Evolutionary conservation across 2,797 vertebrate species (phyloP).

Genomic region (Gambusia yucatana): DNA sequence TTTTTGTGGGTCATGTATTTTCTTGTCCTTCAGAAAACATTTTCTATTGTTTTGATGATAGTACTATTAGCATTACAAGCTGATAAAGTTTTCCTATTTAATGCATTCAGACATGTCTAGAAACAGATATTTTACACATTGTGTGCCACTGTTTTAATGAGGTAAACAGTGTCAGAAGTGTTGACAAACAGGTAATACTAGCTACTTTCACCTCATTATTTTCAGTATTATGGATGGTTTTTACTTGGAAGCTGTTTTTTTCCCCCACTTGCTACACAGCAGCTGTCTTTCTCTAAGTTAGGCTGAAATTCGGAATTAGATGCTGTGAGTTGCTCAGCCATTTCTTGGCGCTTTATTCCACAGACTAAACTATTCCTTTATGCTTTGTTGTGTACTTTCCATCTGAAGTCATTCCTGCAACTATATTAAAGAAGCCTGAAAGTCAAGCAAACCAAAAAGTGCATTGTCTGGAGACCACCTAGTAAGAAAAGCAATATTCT

Average conservation of each 20-base stretch:
- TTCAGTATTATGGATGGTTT: neutral
- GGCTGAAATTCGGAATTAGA: neutral
- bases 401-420: neutral
- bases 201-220: neutral
- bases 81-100: neutral
- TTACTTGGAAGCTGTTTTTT: neutral
- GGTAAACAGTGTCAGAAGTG: neutral
- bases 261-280: neutral
- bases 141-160: neutral
- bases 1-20: no score
- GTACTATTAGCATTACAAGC: neutral
- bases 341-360: neutral
- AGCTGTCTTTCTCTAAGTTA: neutral
- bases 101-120: neutral
- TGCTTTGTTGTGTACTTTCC: neutral
- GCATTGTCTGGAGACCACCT: neutral
- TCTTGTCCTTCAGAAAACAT: neutral
- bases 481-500: neutral
- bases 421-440: neutral
- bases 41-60: neutral
- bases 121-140: neutral
- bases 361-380: neutral
- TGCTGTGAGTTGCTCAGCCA: neutral
- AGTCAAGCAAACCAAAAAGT: neutral
- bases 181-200: neutral